Percentiles rank a stretch among this genome's conserved stretches.
phyloP scores from a whole-genome alignment of 2,888 invertebrate genomes.

The Dasypogon diadema region DNA sequence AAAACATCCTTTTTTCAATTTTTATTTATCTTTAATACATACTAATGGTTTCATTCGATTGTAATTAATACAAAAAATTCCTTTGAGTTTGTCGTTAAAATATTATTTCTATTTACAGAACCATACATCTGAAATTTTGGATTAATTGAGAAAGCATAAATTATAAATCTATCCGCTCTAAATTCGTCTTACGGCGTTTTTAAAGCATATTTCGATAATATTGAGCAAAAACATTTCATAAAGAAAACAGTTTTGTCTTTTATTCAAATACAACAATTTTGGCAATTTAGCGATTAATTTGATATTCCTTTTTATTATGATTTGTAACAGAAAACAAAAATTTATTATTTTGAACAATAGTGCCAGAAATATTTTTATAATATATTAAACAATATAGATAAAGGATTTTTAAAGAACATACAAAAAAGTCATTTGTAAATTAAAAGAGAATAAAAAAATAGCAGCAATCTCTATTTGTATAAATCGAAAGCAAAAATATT shows the following conservation, averaged over 20 bases:
- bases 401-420: conserved; percentile 52
- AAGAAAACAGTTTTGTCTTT: neutral
- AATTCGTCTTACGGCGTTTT: conserved; percentile 5
- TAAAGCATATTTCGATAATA: conserved; percentile 1
- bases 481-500: conserved; percentile 17
- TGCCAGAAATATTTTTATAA: conserved; percentile 68
- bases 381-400: conserved; percentile 56
- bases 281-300: conserved; percentile 16
- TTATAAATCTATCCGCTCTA: conserved; percentile 40
- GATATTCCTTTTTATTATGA: neutral
- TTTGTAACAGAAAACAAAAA: conserved; percentile 55
- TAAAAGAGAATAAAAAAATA: conserved; percentile 54
- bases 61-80: conserved; percentile 58
- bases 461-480: conserved; percentile 31
- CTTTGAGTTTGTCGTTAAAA: conserved; percentile 40
- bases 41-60: conserved; percentile 58
- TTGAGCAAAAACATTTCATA: conserved; percentile 1
- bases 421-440: conserved; percentile 55
- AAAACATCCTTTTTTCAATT: conserved; percentile 15
- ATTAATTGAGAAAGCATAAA: neutral
- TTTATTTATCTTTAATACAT: conserved; percentile 1
- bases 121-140: neutral
- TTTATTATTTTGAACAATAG: conserved; percentile 67
- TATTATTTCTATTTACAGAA: neutral
- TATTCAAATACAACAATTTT: conserved; percentile 27